phyloP scores from a whole-genome alignment of 2,797 vertebrate species.

The Falco novaeseelandiae region DNA sequence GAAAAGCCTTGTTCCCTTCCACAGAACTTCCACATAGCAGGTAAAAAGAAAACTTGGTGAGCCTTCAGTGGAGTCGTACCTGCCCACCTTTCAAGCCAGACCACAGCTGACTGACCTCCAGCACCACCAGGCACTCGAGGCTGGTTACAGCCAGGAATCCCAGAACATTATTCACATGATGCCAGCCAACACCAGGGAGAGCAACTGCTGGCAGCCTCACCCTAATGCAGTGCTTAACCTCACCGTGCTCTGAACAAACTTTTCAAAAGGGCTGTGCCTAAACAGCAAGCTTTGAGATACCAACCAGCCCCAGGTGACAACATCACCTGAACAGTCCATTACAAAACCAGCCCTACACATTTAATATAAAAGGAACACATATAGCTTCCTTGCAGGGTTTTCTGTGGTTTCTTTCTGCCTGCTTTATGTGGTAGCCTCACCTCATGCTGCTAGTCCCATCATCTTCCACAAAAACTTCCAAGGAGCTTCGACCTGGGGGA shows the following conservation, averaged over 20 bases:
- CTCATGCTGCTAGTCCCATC: conserved; percentile 45
- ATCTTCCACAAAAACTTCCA: conserved; percentile 73
- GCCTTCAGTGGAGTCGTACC: background rate
- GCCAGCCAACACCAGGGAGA: background rate
- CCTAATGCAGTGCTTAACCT: background rate
- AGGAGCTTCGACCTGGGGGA: conserved; percentile 74
- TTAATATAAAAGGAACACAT: background rate
- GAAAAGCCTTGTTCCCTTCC: background rate
- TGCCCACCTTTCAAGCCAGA: too few relatives aligned
- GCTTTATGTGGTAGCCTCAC: conserved; percentile 26
- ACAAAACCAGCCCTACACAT: background rate
- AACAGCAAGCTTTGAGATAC: background rate
- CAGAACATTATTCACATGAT: background rate
- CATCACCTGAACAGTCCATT: background rate
- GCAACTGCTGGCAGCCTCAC: background rate
- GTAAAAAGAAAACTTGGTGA: background rate
- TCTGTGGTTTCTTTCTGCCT: background rate
- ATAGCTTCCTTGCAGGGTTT: background rate
- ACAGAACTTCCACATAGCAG: accelerated
- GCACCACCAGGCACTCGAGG: too few relatives aligned
- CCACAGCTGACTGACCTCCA: background rate
- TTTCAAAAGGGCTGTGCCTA: background rate
- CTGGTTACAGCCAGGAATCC: background rate
- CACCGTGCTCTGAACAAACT: accelerated
- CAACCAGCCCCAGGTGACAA: background rate